phyloP scores from a whole-genome alignment of 2,797 vertebrate species.

The Crocodylus rhombifer region DNA sequence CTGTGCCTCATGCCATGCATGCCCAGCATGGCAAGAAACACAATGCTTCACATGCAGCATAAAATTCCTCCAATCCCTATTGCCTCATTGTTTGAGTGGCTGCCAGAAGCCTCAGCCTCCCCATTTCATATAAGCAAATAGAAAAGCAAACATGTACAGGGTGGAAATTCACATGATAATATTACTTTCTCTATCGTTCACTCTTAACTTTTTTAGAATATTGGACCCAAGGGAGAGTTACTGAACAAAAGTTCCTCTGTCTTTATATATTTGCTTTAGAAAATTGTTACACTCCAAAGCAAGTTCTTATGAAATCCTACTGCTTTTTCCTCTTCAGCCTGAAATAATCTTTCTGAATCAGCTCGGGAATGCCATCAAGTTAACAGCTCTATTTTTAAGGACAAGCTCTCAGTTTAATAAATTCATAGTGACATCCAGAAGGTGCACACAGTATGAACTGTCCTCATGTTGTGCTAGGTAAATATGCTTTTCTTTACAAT shows the following conservation, averaged over 20 bases:
- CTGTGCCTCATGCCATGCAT: no score
- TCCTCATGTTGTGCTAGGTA: not conserved
- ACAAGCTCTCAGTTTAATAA: not conserved
- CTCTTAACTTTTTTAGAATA: not conserved
- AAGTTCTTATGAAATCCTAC: constrained; percentile 6
- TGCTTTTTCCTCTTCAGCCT: not conserved
- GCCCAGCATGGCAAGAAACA: no score
- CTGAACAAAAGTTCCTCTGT: not conserved
- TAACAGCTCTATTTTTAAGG: not conserved
- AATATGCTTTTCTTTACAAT: not conserved
- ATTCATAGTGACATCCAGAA: not conserved
- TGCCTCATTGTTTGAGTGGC: no score
- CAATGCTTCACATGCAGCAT: no score
- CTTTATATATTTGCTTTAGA: constrained; percentile 9
- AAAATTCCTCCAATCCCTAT: no score
- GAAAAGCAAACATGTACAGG: not conserved
- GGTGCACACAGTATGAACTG: not conserved
- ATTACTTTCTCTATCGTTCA: not conserved
- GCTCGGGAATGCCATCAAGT: not conserved
- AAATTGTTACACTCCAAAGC: not conserved
- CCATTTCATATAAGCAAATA: not conserved
- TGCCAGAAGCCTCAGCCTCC: not conserved
- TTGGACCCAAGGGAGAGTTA: not conserved
- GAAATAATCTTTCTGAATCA: not conserved
- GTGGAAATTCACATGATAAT: not conserved